phyloP scores from a whole-genome alignment of 2,888 invertebrate species.

The Halictus ligatus region DNA sequence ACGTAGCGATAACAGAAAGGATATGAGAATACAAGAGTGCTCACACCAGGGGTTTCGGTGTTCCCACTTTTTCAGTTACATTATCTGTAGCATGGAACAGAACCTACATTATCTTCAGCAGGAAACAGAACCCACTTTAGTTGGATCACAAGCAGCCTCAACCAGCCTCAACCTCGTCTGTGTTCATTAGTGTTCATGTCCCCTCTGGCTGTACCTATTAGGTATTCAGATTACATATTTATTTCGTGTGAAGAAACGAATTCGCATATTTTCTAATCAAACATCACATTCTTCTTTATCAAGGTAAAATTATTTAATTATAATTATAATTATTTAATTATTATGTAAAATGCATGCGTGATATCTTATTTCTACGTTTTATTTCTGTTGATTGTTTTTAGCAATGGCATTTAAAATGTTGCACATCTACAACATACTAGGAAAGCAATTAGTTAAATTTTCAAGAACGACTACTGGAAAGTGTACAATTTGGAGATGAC shows the following conservation, averaged over 20 bases:
- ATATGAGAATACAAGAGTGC: too few species aligned
- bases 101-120: too few species aligned
- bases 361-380: background rate
- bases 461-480: background rate
- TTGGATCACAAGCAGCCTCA: too few species aligned
- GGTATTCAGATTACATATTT: too few species aligned
- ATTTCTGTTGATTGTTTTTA: background rate
- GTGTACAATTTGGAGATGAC: background rate
- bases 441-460: background rate
- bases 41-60: too few species aligned
- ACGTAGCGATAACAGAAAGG: background rate
- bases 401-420: constrained; percentile 7
- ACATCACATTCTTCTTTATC: background rate
- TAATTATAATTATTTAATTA: constrained; percentile 3
- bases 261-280: background rate
- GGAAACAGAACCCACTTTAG: too few species aligned
- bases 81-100: too few species aligned
- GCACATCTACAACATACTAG: background rate
- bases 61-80: too few species aligned
- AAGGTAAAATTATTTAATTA: constrained; percentile 2
- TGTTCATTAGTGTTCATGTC: too few species aligned
- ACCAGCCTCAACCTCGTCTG: too few species aligned
- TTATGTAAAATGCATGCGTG: background rate
- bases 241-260: background rate
- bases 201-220: background rate